Conservation (phyloP, 2,797 vertebrate genomes). For the Acanthis flammea region DNA sequence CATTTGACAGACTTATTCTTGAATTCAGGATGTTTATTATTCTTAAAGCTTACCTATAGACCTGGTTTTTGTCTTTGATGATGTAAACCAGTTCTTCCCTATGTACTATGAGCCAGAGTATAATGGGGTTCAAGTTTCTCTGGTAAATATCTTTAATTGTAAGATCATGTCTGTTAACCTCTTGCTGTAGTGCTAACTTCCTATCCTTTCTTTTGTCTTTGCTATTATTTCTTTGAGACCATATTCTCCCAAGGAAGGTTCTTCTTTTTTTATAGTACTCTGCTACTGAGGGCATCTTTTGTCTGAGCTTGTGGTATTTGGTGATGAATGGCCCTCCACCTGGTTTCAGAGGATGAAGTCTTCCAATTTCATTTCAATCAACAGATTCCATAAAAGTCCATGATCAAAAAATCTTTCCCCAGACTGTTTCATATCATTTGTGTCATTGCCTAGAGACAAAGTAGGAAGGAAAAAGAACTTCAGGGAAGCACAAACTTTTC, state of each 20-base stretch:
- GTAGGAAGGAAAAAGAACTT: neutral
- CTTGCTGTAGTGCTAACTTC: slow-evolving; percentile 41
- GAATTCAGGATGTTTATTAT: slow-evolving; percentile 86
- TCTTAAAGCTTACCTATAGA: slow-evolving; percentile 87
- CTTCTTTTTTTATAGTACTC: neutral
- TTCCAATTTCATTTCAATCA: neutral
- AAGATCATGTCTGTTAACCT: slow-evolving; percentile 74
- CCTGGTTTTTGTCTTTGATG: slow-evolving; percentile 82
- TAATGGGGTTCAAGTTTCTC: slow-evolving; percentile 78
- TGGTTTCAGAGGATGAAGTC: neutral
- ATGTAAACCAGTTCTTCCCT: slow-evolving; percentile 83
- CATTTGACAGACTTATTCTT: slow-evolving; percentile 81
- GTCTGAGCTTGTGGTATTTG: neutral
- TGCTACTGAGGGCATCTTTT: neutral
- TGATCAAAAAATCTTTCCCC: neutral
- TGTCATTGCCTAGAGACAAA: neutral
- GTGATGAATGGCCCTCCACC: neutral
- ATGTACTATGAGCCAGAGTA: slow-evolving; percentile 65
- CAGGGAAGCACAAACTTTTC: neutral
- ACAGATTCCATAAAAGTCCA: neutral
- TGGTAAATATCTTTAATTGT: slow-evolving; percentile 80
- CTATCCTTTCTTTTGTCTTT: slow-evolving; percentile 46
- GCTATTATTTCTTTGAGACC: neutral
- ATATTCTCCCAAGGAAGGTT: neutral
- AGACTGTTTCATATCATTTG: accelerated